Percentiles rank a stretch among this genome's conserved stretches.
Conservation (phyloP, 2,888 invertebrate genomes). For the Teleogryllus oceanicus region DNA sequence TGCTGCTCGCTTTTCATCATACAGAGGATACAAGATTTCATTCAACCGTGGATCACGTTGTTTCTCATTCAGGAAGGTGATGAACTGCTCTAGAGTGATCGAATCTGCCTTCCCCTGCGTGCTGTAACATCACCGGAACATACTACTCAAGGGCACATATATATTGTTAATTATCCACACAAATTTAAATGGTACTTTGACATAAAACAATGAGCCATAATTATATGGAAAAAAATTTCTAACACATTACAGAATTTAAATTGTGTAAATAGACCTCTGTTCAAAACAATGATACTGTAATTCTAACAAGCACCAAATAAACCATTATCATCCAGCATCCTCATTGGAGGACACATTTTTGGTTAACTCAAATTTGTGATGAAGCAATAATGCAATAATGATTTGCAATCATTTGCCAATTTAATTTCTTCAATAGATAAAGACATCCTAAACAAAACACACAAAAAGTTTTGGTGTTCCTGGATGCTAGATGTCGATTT, state of each 20-base stretch:
- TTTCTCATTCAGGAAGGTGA: constrained; percentile 92
- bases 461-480: too few relatives aligned
- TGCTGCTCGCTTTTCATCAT: constrained; percentile 86
- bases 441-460: too few relatives aligned
- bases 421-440: too few relatives aligned
- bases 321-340: too few relatives aligned
- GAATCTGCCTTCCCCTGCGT: constrained; percentile 86
- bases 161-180: neutral
- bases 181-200: neutral
- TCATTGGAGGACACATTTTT: too few relatives aligned
- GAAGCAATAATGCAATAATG: too few relatives aligned
- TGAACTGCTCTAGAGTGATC: constrained; percentile 81
- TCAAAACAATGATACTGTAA: neutral
- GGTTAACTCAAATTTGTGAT: too few relatives aligned
- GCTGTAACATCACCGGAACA: constrained; percentile 53
- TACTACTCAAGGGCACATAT: neutral
- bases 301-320: neutral
- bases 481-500: too few relatives aligned
- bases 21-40: constrained; percentile 96
- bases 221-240: neutral
- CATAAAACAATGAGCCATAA: neutral
- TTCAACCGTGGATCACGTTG: constrained; percentile 97
- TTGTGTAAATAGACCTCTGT: neutral
- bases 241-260: neutral
- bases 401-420: too few relatives aligned